phyloP scores from a whole-genome alignment of 2,888 invertebrate genomes.

The Dynastes hyllus region DNA sequence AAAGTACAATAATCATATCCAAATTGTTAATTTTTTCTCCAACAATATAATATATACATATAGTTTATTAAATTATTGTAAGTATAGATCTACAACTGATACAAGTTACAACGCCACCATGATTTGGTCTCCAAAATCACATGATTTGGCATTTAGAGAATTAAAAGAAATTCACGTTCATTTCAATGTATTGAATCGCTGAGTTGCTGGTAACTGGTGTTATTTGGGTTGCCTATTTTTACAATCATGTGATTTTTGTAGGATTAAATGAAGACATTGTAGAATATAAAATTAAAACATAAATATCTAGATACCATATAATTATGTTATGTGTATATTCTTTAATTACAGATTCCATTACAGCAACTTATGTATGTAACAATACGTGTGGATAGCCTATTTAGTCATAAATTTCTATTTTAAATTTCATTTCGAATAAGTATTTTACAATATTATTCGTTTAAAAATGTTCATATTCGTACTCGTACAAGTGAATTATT shows the following conservation, averaged over 20 bases:
- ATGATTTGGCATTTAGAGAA: too few relatives aligned
- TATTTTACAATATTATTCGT: slow-evolving; percentile 6
- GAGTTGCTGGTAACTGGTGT: too few relatives aligned
- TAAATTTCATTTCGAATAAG: slow-evolving; percentile 30
- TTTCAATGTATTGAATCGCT: too few relatives aligned
- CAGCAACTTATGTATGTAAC: slow-evolving; percentile 26
- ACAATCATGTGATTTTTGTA: too few relatives aligned
- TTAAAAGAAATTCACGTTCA: too few relatives aligned
- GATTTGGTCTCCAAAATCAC: too few relatives aligned
- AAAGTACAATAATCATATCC: too few relatives aligned
- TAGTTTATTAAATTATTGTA: background rate
- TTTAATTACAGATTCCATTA: slow-evolving; percentile 46
- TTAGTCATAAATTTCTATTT: slow-evolving; percentile 46
- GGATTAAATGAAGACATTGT: too few relatives aligned
- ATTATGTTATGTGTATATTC: slow-evolving; percentile 17
- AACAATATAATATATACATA: too few relatives aligned
- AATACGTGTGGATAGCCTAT: slow-evolving; percentile 35
- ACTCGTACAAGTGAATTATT: too few relatives aligned
- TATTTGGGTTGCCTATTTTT: too few relatives aligned
- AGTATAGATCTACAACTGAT: slow-evolving; percentile 22
- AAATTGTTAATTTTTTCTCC: too few relatives aligned
- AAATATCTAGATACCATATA: slow-evolving; percentile 16
- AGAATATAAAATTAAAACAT: slow-evolving; percentile 3
- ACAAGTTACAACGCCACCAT: background rate
- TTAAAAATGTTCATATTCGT: background rate